Conservation (phyloP, 2,888 invertebrate genomes). For the Pharmacophagus antenor region DNA sequence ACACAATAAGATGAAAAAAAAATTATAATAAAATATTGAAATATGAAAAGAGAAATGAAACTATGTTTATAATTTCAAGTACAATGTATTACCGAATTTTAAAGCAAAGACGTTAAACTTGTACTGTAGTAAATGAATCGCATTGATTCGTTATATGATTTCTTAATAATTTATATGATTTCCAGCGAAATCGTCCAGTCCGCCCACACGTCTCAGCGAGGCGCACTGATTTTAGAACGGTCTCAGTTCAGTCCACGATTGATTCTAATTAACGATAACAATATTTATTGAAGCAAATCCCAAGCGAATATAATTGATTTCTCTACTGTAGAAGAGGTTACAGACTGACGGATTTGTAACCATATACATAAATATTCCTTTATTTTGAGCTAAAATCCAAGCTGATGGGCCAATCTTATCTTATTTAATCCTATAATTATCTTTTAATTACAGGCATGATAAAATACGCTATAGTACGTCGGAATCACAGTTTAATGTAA, state of each 20-base stretch:
- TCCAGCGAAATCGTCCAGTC: slow-evolving; percentile 52
- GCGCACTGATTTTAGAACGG: slow-evolving; percentile 68
- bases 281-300: slow-evolving; percentile 76
- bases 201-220: slow-evolving; percentile 52
- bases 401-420: neutral
- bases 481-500: neutral
- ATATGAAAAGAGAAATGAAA: too few relatives aligned
- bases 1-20: too few relatives aligned
- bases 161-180: slow-evolving; percentile 71
- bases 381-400: slow-evolving; percentile 4
- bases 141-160: slow-evolving; percentile 53
- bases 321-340: slow-evolving; percentile 50
- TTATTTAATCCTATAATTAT: neutral
- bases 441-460: too few relatives aligned
- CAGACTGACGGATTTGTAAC: slow-evolving; percentile 45
- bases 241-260: slow-evolving; percentile 72
- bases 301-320: slow-evolving; percentile 78
- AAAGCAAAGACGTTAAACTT: too few relatives aligned
- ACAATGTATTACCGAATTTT: too few relatives aligned
- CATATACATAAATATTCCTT: slow-evolving; percentile 45
- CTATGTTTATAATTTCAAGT: too few relatives aligned
- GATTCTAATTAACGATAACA: slow-evolving; percentile 80
- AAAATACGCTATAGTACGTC: neutral
- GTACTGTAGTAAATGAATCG: slow-evolving; percentile 40
- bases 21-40: too few relatives aligned